These are phyloP conservation scores for Brachypterus glaber DNA, from an alignment of 2,888 invertebrate species.

Conservation along the genomic window DNA sequence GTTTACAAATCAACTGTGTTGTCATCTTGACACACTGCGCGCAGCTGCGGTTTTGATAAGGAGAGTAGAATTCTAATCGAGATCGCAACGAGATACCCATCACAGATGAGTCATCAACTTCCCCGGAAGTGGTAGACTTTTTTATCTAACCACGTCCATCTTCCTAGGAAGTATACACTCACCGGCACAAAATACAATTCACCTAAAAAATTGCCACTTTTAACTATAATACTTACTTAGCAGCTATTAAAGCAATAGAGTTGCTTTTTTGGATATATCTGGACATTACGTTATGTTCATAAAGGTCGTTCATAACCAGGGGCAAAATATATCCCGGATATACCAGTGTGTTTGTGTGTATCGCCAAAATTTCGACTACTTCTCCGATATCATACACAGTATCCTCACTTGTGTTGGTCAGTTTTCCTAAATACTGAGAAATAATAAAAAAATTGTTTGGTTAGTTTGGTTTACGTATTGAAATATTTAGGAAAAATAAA, in stretches of 20 bases:
- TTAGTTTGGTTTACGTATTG: background rate
- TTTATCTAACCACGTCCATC: no score
- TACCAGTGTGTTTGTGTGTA: conserved; percentile 46
- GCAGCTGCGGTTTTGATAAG: no score
- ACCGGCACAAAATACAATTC: no score
- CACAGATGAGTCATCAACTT: no score
- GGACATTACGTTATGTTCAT: conserved; percentile 49
- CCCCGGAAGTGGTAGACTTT: no score
- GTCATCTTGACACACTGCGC: no score
- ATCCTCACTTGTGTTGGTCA: conserved; percentile 37
- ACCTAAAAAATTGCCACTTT: no score
- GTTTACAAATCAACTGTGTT: no score
- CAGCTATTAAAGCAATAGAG: conserved; percentile 55
- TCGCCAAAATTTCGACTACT: conserved; percentile 31
- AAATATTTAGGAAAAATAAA: no score
- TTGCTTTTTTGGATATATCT: conserved; percentile 49
- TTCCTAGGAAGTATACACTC: no score
- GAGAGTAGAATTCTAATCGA: no score
- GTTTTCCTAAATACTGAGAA: conserved; percentile 36
- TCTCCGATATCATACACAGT: conserved; percentile 38
- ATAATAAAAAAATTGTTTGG: conserved; percentile 3
- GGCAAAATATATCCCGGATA: conserved; percentile 77
- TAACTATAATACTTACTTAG: conserved; percentile 36
- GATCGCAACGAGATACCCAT: no score
- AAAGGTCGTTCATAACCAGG: conserved; percentile 47